These are phyloP conservation scores for Zingel zingel DNA, from an alignment of 2,113 vertebrate species.

Conservation along the genomic window DNA sequence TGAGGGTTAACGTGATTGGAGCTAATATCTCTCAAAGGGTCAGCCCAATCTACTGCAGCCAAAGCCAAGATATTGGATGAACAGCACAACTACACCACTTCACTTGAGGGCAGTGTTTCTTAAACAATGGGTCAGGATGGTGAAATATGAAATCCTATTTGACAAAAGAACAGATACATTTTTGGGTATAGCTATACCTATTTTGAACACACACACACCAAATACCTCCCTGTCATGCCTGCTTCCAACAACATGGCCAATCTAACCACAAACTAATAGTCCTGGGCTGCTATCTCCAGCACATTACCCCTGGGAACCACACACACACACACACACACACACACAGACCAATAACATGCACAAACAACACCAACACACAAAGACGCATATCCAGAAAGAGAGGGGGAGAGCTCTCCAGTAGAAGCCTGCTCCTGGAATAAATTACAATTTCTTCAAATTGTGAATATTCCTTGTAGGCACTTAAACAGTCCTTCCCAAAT, in stretches of 20 bases:
- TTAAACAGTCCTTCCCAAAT: conserved; percentile 79
- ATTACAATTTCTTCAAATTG: conserved; percentile 76
- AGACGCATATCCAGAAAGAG: conserved; percentile 14
- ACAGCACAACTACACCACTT: conserved; percentile 50
- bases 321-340: conserved; percentile 36
- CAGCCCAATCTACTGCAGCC: conserved; percentile 26
- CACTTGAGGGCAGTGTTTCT: conserved; percentile 70
- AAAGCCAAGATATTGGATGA: conserved; percentile 44
- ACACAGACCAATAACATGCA: conserved; percentile 12
- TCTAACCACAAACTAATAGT: conserved; percentile 71
- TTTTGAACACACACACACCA: conserved; percentile 31
- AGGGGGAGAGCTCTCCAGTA: conserved; percentile 2
- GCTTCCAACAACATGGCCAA: conserved; percentile 73
- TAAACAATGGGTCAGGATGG: conserved; percentile 37
- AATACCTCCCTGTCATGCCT: conserved; percentile 65
- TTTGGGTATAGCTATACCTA: conserved; percentile 3
- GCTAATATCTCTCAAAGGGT: conserved; percentile 44
- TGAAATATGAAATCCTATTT: conserved; percentile 15
- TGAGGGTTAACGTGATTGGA: conserved; percentile 42
- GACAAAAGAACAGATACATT: not conserved
- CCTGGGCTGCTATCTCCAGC: conserved; percentile 63
- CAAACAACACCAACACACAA: conserved; percentile 14
- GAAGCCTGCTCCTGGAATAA: conserved; percentile 57
- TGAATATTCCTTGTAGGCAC: conserved; percentile 78
- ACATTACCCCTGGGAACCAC: conserved; percentile 52